Base-by-base conservation (phyloP, 2,113 vertebrate species). In the Triplophysa dalaica region DNA sequence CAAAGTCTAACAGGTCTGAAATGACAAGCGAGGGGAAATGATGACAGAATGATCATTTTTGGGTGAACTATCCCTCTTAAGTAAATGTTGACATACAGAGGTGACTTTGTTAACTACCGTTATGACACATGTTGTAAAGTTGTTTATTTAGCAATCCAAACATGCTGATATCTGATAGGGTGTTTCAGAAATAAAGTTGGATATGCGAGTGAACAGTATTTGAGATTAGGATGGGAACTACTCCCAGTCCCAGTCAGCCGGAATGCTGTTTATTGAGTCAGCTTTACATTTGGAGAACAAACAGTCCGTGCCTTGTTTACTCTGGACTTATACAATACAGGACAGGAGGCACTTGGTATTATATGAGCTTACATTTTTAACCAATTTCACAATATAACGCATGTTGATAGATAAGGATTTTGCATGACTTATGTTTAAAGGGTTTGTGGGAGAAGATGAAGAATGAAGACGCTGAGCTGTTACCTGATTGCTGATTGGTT, bases 401-500 rank as follows among this genome's bases (percentile, higher is more conserved):
- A 10, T 58, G 29, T 41, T 73, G 54, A 58, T 56, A 33, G 26
- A 58, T 54, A 9, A 8, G 8, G 38, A 22, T 26, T 61, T 6
- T 13, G 17, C 48, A 19, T 19, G 16, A 14, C 22, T 48, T 26
- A 13, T 61, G 33, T 74, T 74, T n/a, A 75, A 19, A 62, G 5
- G n/a, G 26, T 14, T n/a, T 0, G 22, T 75, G 56, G 21, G 38
- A 60, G 56, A 38, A 45, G 4, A 24, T 26, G 56, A n/a, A 6
- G 5, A 17, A 33, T 33, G 50, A 16, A 7, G 33, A 29, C 9
- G 2, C 33, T 21, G 12, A 14, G 33, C 54, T 21, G 72, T 58
- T 91, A 96, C 95, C 95, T 92, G 92, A 87, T 70, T 93, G 87
- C 85, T 89, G 89, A 0, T 93, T 92, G 43, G 93, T 93, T 83